A percentile compares a stretch with the other conserved stretches of the same genome.
Evolutionary conservation across 2,113 vertebrate species (phyloP).

Genomic region (Melierax canorus): DNA sequence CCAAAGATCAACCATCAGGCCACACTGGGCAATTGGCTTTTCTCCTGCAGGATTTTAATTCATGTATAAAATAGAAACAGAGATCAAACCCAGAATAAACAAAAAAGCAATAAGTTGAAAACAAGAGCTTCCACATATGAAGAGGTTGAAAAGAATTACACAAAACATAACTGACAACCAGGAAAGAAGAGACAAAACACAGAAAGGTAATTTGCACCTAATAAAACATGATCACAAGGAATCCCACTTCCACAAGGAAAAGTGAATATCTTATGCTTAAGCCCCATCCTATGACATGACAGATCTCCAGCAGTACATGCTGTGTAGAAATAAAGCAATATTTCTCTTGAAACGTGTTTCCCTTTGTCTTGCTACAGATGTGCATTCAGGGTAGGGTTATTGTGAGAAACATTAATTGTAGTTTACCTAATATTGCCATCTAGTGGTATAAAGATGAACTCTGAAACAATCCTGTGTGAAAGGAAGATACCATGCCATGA

Average conservation of each 20-base stretch:
- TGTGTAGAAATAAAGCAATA: not conserved
- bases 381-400: not conserved
- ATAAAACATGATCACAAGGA: not conserved
- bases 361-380: not conserved
- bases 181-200: not conserved
- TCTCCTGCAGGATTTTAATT: not conserved
- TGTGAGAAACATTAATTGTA: not conserved
- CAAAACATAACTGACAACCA: not conserved
- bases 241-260: not conserved
- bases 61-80: not conserved
- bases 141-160: not conserved
- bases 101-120: not conserved
- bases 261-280: not conserved
- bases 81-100: not conserved
- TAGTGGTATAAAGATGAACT: not conserved
- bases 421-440: slow-evolving; percentile 56
- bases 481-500: not conserved
- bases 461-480: not conserved
- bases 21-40: not conserved
- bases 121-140: not conserved
- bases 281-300: not conserved
- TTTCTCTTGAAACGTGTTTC: not conserved
- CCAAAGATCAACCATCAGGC: accelerated
- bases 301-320: not conserved
- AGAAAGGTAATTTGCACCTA: not conserved